Evolutionary conservation across 2,113 vertebrate genomes (phyloP).

Genomic region (Tringa solitaria): DNA sequence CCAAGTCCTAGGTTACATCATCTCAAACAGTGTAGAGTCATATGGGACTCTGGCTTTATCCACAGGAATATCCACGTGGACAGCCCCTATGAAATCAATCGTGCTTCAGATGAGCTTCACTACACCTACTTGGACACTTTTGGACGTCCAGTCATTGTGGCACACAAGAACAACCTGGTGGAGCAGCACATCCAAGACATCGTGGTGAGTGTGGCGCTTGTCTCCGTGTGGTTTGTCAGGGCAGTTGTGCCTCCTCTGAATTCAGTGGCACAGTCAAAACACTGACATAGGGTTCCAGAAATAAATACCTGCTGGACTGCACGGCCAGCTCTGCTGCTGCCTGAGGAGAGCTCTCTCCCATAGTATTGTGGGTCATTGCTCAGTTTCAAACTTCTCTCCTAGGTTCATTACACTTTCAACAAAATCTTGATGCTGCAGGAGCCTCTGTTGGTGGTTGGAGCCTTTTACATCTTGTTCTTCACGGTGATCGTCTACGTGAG

Average conservation of each 20-base stretch:
- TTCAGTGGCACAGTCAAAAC: neutral
- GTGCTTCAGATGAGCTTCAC: conserved; percentile 87
- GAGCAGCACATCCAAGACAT: conserved; percentile 99
- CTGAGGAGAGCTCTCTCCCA: neutral
- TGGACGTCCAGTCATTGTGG: conserved; percentile 92
- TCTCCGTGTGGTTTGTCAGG: neutral
- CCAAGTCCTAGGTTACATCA: neutral
- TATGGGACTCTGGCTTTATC: neutral
- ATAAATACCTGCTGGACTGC: neutral
- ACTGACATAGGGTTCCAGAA: neutral
- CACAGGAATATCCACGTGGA: conserved; percentile 91
- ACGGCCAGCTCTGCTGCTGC: neutral
- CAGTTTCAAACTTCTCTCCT: neutral
- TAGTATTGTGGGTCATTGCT: neutral
- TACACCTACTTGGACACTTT: conserved; percentile 98
- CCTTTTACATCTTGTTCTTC: conserved; percentile 98
- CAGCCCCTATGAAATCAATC: conserved; percentile 89
- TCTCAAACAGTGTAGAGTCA: neutral
- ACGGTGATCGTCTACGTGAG: conserved; percentile 95
- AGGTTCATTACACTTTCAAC: conserved; percentile 97
- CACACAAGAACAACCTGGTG: conserved; percentile 92
- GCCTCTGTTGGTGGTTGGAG: conserved; percentile 92
- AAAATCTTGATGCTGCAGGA: conserved; percentile 98
- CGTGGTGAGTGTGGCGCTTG: conserved; percentile 77
- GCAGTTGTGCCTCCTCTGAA: neutral